Percentiles rank a stretch among this genome's conserved stretches.
These are phyloP conservation scores for Clupea harengus DNA, from an alignment of 2,113 vertebrate species.

Conservation along the genomic window DNA sequence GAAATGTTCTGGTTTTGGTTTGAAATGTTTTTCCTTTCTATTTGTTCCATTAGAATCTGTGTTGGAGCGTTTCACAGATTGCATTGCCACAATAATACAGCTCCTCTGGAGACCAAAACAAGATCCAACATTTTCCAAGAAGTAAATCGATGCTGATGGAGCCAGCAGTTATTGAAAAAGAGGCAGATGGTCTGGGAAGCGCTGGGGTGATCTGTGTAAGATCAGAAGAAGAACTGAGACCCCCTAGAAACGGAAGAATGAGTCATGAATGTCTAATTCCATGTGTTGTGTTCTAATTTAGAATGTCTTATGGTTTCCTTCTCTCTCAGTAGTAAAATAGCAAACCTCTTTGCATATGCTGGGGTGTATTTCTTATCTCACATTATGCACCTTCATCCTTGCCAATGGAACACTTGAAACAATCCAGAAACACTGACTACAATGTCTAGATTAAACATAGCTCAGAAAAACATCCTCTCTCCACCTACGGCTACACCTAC, in stretches of 20 bases:
- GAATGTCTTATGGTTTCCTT: neutral
- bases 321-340: neutral
- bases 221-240: too few relatives aligned
- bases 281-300: too few relatives aligned
- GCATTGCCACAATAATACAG: neutral
- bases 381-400: neutral
- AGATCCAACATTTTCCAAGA: neutral
- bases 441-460: neutral
- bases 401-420: neutral
- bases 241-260: too few relatives aligned
- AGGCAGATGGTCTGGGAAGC: neutral
- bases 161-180: neutral
- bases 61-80: neutral
- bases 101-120: neutral
- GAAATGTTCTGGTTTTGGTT: neutral
- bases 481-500: neutral
- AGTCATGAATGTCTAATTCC: too few relatives aligned
- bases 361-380: neutral
- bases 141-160: neutral
- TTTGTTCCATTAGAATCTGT: neutral
- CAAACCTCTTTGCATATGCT: neutral
- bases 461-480: neutral
- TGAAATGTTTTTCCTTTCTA: neutral
- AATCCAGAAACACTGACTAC: neutral
- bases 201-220: too few relatives aligned